Conservation (phyloP, 1,140 invertebrate species). For the Amphibalanus amphitrite region DNA sequence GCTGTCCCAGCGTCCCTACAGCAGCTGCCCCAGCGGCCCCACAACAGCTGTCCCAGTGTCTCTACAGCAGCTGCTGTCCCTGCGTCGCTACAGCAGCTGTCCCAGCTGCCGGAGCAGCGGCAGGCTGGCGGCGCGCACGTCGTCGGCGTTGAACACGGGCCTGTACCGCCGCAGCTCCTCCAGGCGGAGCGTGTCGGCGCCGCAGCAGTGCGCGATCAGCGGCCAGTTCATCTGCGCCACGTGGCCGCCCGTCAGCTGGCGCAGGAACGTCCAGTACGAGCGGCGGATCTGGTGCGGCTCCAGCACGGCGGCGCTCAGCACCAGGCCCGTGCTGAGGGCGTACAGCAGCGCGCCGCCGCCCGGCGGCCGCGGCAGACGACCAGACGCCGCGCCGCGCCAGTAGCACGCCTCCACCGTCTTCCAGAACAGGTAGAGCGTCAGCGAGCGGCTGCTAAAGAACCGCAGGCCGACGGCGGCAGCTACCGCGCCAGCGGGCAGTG, state of each 20-base stretch:
- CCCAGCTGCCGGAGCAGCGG: neutral
- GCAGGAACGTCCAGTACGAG: slow-evolving; percentile 3
- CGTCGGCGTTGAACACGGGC: neutral
- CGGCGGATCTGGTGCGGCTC: neutral
- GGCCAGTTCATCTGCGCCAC: neutral
- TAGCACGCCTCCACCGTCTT: slow-evolving; percentile 2
- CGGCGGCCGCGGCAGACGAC: neutral
- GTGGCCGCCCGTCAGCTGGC: neutral
- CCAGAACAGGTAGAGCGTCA: slow-evolving; percentile 3
- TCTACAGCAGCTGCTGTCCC: too few species aligned
- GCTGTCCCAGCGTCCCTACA: too few species aligned
- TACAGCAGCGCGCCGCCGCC: neutral
- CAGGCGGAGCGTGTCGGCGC: neutral
- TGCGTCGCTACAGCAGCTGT: neutral
- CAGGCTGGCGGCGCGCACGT: neutral
- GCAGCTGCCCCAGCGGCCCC: too few species aligned
- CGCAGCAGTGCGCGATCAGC: neutral
- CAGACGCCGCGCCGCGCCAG: too few species aligned
- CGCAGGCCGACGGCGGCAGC: neutral
- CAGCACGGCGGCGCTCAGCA: neutral
- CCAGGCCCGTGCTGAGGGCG: neutral
- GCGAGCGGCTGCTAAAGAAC: neutral
- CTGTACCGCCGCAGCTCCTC: neutral
- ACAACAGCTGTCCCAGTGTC: too few species aligned
- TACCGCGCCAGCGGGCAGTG: neutral